These are phyloP conservation scores for Cantharis flavilabris DNA, from an alignment of 2,888 invertebrate genomes.

Conservation along the genomic window DNA sequence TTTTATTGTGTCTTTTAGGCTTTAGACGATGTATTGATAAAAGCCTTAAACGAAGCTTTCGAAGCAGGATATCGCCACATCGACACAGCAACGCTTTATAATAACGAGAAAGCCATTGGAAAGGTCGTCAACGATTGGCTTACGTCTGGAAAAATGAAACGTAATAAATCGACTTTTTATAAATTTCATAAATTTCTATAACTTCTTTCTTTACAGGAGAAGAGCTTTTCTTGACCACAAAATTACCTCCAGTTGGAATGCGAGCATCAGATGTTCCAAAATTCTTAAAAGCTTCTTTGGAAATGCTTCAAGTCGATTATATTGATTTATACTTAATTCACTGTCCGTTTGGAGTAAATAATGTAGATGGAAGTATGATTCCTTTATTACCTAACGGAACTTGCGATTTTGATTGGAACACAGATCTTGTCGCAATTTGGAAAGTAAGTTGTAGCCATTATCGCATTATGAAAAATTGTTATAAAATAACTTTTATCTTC, in stretches of 20 bases:
- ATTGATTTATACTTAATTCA: constrained; percentile 80
- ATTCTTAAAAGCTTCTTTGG: constrained; percentile 65
- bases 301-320: constrained; percentile 71
- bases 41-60: constrained; percentile 68
- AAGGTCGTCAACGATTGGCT: constrained; percentile 42
- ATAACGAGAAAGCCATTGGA: constrained; percentile 70
- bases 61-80: constrained; percentile 73
- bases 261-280: constrained; percentile 64
- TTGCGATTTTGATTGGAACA: constrained; percentile 59
- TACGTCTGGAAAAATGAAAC: neutral
- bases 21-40: constrained; percentile 61
- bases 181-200: neutral
- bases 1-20: constrained; percentile 56
- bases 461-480: neutral
- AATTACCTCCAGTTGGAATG: constrained; percentile 68
- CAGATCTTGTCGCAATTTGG: constrained; percentile 74
- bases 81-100: constrained; percentile 70
- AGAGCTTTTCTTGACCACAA: constrained; percentile 78
- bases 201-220: constrained; percentile 56
- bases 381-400: constrained; percentile 63
- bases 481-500: neutral
- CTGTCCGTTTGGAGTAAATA: constrained; percentile 67
- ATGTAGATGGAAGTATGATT: constrained; percentile 65
- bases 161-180: neutral
- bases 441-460: constrained; percentile 53